Evolutionary conservation across 2,113 vertebrate species (phyloP), one percentile per base, ranked within the genome.

Genomic region (Ellobius talpinus): DNA sequence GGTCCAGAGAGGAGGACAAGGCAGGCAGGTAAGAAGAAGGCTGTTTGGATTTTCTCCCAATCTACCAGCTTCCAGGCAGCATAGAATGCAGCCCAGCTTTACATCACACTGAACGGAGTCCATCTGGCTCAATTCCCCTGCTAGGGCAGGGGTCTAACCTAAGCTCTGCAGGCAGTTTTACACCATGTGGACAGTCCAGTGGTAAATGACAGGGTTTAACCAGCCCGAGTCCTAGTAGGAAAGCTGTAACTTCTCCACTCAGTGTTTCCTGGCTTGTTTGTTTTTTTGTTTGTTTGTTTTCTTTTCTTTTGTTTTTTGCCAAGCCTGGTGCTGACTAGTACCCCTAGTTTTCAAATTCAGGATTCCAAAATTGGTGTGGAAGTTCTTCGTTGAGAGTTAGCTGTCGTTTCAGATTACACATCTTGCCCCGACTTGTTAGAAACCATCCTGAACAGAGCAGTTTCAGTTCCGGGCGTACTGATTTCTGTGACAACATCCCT

Each of bases 301-400:
- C 0, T 16, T 68, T 68, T 31, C 0, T 31, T 65, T 7, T 65
- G 0, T 65, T 9, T 65, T 66, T 31, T 89, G 74, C 79, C 90
- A 89, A 92, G 33, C 12, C 78, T 90, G 24, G 29, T 39, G 73
- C 74, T 93, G 45, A 85, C 12, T 79, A 76, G 39, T 33, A 72
- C 16, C 36, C 36, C 77, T 91, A 91, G 78, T 91, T 95, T 45
- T 74, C 3, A n/a, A 74, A 95, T 98, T 90, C 85, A 91, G 58
- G 88, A 82, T 58, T 77, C 47, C 78, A 86, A 47, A 17, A 31
- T 39, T 79, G 31, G 70, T 66, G 45, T 63, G 76, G 76, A 87
- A 90, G 84, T 47, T 42, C 87, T 81, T 58, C 61, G 24, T 94
- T 50, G 91, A 90, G 52, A 93, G 47, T 55, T 36, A 61, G 77